Conservation (phyloP, 2,113 vertebrate species). For the Elgaria multicarinata region DNA sequence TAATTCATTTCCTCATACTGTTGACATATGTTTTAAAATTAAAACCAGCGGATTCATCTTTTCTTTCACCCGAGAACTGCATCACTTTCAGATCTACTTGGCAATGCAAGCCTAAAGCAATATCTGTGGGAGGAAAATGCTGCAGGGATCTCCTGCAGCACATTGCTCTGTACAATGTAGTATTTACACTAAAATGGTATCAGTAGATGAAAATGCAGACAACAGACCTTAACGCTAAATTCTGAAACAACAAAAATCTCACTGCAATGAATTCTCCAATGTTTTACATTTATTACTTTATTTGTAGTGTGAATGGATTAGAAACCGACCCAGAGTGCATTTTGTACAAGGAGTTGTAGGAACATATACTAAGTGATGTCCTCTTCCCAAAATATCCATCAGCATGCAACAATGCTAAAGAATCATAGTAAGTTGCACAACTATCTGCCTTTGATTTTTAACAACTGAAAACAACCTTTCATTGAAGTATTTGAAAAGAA, state of each 20-base stretch:
- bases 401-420: slow-evolving; percentile 6
- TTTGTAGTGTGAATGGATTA: neutral
- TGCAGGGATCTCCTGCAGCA: slow-evolving; percentile 29
- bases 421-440: slow-evolving; percentile 24
- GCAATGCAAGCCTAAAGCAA: slow-evolving; percentile 38
- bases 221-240: slow-evolving; percentile 19
- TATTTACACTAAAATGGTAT: slow-evolving; percentile 13
- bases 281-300: slow-evolving; percentile 30
- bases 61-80: slow-evolving; percentile 47
- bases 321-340: neutral
- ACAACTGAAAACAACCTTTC: slow-evolving; percentile 4
- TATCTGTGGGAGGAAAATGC: slow-evolving; percentile 41
- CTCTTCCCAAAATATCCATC: neutral
- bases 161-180: neutral
- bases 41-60: slow-evolving; percentile 45
- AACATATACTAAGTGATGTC: neutral
- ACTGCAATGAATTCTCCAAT: neutral
- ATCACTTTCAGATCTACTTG: slow-evolving; percentile 44
- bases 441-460: slow-evolving; percentile 7
- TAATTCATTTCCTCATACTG: slow-evolving; percentile 52
- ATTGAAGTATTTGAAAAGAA: neutral
- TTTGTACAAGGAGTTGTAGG: neutral
- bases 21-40: slow-evolving; percentile 47
- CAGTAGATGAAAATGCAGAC: neutral
- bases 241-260: slow-evolving; percentile 35